These are phyloP conservation scores for Mantis religiosa DNA, from an alignment of 2,888 invertebrate genomes.

Conservation along the genomic window DNA sequence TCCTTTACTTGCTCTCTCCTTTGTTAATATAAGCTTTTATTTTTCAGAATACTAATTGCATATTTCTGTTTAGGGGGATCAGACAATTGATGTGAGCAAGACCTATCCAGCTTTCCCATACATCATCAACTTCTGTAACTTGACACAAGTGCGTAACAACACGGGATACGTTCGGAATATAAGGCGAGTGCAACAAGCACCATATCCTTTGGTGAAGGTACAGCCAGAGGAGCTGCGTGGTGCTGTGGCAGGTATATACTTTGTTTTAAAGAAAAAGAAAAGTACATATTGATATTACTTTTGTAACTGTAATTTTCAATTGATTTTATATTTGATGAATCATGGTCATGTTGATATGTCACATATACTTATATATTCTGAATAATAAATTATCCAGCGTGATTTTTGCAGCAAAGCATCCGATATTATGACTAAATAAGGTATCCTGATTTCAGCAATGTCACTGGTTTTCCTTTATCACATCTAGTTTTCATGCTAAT, in stretches of 20 bases:
- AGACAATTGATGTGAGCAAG: constrained; percentile 66
- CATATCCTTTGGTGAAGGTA: constrained; percentile 74
- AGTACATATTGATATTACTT: background rate
- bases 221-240: constrained; percentile 64
- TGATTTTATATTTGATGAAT: too few species aligned
- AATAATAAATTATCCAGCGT: too few species aligned
- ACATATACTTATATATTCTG: too few species aligned
- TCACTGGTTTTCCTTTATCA: too few species aligned
- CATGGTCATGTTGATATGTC: too few species aligned
- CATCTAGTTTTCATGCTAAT: too few species aligned
- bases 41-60: background rate
- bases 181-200: constrained; percentile 72
- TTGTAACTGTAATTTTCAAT: background rate
- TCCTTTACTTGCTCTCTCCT: too few species aligned
- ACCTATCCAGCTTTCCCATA: constrained; percentile 67
- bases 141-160: constrained; percentile 69
- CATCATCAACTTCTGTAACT: constrained; percentile 68
- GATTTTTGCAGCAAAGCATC: too few species aligned
- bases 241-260: constrained; percentile 57
- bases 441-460: too few species aligned
- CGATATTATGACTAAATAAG: too few species aligned
- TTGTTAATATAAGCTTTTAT: background rate
- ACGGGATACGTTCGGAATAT: constrained; percentile 68
- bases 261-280: background rate
- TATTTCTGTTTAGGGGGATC: constrained; percentile 55